Evolutionary conservation across 2,797 vertebrate species (phyloP), one percentile per base, ranked within the genome.

Genomic region (Fistularia tabacaria): DNA sequence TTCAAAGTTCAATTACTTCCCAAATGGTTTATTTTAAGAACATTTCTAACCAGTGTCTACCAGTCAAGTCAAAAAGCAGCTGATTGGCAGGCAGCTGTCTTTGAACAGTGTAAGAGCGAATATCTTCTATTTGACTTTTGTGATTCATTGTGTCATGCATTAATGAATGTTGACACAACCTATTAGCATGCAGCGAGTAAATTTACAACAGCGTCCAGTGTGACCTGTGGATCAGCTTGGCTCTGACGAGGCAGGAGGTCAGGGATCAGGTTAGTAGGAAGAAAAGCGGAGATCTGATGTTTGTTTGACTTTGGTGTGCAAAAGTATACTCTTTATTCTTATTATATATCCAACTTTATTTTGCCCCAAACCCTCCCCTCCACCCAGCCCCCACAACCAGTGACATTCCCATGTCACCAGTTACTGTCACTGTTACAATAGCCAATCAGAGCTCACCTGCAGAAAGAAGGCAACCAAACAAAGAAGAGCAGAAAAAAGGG

Each of bases 401-500:
- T 82, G 82, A 79, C 85, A 86, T 85, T 85, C 78, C 73, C 73
- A 84, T 76, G 77, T 81, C 81, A 84, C 85, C 79, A 79, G 83
- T 86, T 77, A 84, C 82, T 86, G 84, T 90, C 85, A 89, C 89
- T 89, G 87, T 90, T 91, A 91, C 90, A 91, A 88, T 86, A 89
- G 87, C 83, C 88, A 91, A 89, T 88, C 88, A 87, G 88, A 90
- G 84, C 87, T 90, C 86, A 90, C 89, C 91, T 90, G 88, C 85
- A 90, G 85, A 88, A 90, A 91, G 88, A 91, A 90, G 89, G 86
- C 89, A 90, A 89, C 88, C 87, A 87, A 91, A 91, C 87, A 89
- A 89, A 90, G 88, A 89, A 87, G 87, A 92, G 89, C 90, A 92
- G 87, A 90, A 90, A 91, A 89, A 89, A 87, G 82, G 83, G 87